Percentiles rank a stretch among this genome's conserved stretches.
Evolutionary conservation across 2,797 vertebrate genomes (phyloP).

Genomic region (Eupleurogrammus muticus): DNA sequence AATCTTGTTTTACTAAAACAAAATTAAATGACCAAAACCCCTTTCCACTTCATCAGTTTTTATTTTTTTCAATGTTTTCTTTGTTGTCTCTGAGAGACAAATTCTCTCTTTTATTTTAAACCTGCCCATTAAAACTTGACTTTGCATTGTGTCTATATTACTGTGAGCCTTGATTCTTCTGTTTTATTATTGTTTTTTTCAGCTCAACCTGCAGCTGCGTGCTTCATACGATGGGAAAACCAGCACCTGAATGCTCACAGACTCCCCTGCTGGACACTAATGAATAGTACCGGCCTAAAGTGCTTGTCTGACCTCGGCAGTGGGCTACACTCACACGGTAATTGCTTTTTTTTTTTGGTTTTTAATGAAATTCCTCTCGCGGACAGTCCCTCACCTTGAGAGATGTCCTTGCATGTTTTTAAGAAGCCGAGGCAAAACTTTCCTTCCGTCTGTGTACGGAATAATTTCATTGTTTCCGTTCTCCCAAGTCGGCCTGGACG

Average conservation of each 20-base stretch:
- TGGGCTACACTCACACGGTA: constrained; percentile 43
- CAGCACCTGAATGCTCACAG: neutral
- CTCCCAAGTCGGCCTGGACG: neutral
- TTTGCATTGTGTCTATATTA: no score
- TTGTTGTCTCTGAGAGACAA: no score
- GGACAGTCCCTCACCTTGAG: constrained; percentile 64
- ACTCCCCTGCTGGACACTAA: constrained; percentile 62
- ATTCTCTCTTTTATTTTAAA: no score
- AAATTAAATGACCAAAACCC: no score
- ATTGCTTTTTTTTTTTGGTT: constrained; percentile 53
- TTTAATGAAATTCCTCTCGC: constrained; percentile 67
- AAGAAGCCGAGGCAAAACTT: constrained; percentile 48
- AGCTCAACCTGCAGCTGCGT: neutral
- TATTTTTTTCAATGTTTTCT: no score
- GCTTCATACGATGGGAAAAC: constrained; percentile 30
- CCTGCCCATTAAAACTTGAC: no score
- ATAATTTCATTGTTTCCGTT: constrained; percentile 18
- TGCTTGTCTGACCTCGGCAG: constrained; percentile 59
- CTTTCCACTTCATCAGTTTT: no score
- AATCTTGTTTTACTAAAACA: no score
- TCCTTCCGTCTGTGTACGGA: constrained; percentile 39
- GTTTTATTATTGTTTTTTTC: constrained; percentile 13
- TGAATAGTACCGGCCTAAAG: constrained; percentile 51
- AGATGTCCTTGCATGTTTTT: constrained; percentile 58
- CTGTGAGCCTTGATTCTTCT: no score